These are phyloP conservation scores for Rhea americana DNA, from an alignment of 2,113 vertebrate species.

Conservation along the genomic window DNA sequence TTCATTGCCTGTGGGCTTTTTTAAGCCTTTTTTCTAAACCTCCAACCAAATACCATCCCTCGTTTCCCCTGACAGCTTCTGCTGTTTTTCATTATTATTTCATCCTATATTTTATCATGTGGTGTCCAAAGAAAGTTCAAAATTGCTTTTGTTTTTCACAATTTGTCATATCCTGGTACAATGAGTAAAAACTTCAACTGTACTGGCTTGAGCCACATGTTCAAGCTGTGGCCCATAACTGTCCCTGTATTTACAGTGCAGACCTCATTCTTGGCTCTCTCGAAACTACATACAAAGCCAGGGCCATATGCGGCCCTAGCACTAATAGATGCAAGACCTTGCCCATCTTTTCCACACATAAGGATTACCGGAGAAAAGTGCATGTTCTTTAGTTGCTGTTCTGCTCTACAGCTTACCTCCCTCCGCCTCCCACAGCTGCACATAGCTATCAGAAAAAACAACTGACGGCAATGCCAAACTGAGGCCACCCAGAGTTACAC, in stretches of 20 bases:
- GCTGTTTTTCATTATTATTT: not conserved
- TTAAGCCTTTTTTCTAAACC: not conserved
- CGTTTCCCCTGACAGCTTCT: not conserved
- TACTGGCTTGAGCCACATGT: fast-evolving
- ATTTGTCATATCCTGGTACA: not conserved
- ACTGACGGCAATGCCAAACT: not conserved
- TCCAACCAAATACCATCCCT: not conserved
- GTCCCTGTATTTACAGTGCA: not conserved
- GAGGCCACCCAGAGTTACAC: not conserved
- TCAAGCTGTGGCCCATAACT: not conserved
- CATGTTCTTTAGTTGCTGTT: not conserved
- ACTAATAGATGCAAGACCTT: not conserved
- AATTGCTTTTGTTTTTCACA: not conserved
- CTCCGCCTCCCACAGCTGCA: not conserved
- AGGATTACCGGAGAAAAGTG: not conserved
- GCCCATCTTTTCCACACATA: not conserved
- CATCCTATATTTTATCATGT: not conserved
- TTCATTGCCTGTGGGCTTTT: not conserved
- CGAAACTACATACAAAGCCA: not conserved
- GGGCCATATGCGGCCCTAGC: not conserved
- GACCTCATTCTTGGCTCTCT: not conserved
- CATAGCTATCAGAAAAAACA: not conserved
- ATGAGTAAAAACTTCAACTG: not conserved
- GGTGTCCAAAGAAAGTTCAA: not conserved
- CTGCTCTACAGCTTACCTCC: not conserved